Percentiles rank a stretch among this genome's conserved stretches.
phyloP scores from a whole-genome alignment of 2,113 vertebrate species.

The Psilopsiagon aurifrons region DNA sequence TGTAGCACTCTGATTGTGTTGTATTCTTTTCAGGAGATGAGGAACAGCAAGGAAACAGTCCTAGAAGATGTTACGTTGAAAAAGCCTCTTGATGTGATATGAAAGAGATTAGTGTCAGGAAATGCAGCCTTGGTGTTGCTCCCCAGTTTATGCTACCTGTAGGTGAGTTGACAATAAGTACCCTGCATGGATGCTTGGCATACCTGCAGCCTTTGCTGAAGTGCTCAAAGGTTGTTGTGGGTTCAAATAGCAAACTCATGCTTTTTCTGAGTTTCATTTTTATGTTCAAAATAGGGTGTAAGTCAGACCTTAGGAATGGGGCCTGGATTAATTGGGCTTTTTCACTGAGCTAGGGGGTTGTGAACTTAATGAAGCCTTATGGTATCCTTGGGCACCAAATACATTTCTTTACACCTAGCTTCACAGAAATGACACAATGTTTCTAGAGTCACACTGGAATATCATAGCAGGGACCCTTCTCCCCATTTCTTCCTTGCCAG shows the following conservation, averaged over 20 bases:
- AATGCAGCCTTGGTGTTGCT: neutral
- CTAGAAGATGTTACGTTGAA: neutral
- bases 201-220: neutral
- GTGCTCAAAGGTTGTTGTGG: neutral
- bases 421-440: neutral
- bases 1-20: neutral
- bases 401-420: neutral
- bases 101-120: neutral
- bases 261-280: neutral
- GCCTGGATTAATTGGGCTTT: neutral
- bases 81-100: neutral
- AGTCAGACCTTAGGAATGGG: neutral
- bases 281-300: neutral
- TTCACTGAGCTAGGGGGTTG: neutral
- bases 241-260: neutral
- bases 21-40: neutral
- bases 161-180: neutral
- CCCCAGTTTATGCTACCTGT: neutral
- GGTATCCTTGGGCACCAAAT: neutral
- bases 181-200: neutral
- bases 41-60: neutral
- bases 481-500: neutral
- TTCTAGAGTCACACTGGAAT: neutral
- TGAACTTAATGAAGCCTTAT: neutral
- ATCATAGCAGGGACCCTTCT: neutral